Evolutionary conservation across 2,888 invertebrate species (phyloP), one percentile per base, ranked within the genome.

Genomic region (Drosophila nigritarsus): DNA sequence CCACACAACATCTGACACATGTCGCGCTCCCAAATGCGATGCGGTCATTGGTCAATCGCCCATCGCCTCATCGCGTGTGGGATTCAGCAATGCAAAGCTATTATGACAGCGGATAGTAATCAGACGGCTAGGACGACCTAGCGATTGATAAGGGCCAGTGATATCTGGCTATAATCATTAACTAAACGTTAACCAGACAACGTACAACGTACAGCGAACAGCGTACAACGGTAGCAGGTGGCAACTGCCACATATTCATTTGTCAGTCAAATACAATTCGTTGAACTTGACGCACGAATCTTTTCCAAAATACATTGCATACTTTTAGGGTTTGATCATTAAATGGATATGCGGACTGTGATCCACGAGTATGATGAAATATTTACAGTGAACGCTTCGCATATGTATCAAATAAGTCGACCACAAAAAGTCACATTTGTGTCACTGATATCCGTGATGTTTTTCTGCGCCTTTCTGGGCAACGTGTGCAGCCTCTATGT

Each of bases 401-500:
- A 85, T 18, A 71, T 92, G 18, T 83, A 85, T 40, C 56, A 76
- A n/a, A 65, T 92, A 8, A 78, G 71, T 3, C 0, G 2, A 0
- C 59, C 58, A 1, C 75, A 89, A 30, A 80, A 79, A 1, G 34
- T 62, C 6, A 59, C 83, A 9, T 85, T 92, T 27, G 60, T 83
- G 4, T 48, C 40, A 0, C 56, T 83, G 27, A 75, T 92, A 6
- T 38, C 60, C 1, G 20, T 79, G 0, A 53, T 92, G 0, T 86
- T 83, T 15, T 15, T 82, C 0, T 54, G 87, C 40, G 87, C 91
- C 18, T 4, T 91, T 3, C 42, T 73, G 4, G 91, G 89, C n/a
- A 92, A 92, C 59, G 32, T 91, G 9, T 65, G 87, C 45, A 82
- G 91, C 2, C 51, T 92, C 11, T 87, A 76, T 62, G 92, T 91